Base-by-base conservation (phyloP, 2,888 invertebrate species). In the Drosophila kambysellisi region DNA sequence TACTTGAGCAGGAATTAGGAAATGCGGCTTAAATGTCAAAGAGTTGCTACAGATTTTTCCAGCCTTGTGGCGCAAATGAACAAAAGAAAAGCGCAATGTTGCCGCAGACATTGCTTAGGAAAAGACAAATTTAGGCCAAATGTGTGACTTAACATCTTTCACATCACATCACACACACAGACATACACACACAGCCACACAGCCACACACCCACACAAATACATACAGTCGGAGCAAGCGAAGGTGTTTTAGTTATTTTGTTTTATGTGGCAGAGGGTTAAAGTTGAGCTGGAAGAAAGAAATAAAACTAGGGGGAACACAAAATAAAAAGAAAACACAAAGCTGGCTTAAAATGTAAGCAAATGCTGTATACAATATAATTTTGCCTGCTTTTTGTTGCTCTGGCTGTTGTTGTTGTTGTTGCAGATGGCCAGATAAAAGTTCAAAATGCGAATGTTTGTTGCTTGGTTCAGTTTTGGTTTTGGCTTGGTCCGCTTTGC, bases 121-220 rank as follows among this genome's bases (percentile, higher is more conserved):
- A 87, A 87, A 89, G 71, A 85, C 82, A 89, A 87, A 87, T 89
- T 88, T 89, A 74, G 85, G 89, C 88, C 88, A 87, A 87, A 87
- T 89, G 89, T 87, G 88, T 89, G 87, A 89, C 85, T 89, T 87
- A 89, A 89, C 87, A 76, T 87, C 89, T 87, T 87, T 89, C 86
- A 86, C 86, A 86, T 82, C 81, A 72, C 80, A 75, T 63, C 66
- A 51, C 51, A 41, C 64, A 68, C 69, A 76, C 66, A 75, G 62
- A 37, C 61, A 50, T 59, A 37, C 61, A 50, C 74, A 76, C 74
- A 83, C 56, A 71, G 57, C 64, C 57, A 51, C 72, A 67, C 66
- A 51, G 64, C 52, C 61, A 66, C 57, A 39, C 52, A 59, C 9
- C 41, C 35, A 53, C n/a, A 46, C 4, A 37, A 25, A 25, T 3